These are phyloP conservation scores for Thunnus thynnus DNA, from an alignment of 2,113 vertebrate species.

Conservation along the genomic window DNA sequence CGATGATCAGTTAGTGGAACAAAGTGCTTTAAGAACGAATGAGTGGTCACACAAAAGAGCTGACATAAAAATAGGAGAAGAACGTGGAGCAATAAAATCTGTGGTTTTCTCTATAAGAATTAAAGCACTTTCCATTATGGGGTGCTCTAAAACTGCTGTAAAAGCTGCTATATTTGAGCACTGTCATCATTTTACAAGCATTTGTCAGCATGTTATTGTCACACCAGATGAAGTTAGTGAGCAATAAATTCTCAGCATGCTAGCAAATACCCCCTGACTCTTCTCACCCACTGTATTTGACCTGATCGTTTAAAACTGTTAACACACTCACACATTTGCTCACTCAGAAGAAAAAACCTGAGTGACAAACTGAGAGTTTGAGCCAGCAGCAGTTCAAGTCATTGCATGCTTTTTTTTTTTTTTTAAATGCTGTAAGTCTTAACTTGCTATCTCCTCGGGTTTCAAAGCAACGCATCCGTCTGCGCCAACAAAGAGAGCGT, in stretches of 20 bases:
- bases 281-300: conserved; percentile 53
- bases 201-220: conserved; percentile 66
- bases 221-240: conserved; percentile 57
- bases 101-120: conserved; percentile 58
- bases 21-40: conserved; percentile 32
- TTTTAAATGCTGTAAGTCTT: conserved; percentile 16
- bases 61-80: conserved; percentile 66
- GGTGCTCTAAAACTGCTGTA: conserved; percentile 55
- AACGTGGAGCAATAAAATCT: conserved; percentile 65
- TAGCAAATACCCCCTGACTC: conserved; percentile 65
- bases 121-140: conserved; percentile 73
- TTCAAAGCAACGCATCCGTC: conserved; percentile 53
- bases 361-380: conserved; percentile 5
- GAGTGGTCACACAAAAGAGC: conserved; percentile 61
- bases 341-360: conserved; percentile 41
- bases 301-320: conserved; percentile 21
- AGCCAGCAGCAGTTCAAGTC: conserved; percentile 53
- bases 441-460: conserved; percentile 57
- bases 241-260: conserved; percentile 53
- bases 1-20: conserved; percentile 62
- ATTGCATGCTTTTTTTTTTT: conserved; percentile 31
- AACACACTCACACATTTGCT: conserved; percentile 11
- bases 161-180: conserved; percentile 65
- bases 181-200: conserved; percentile 67
- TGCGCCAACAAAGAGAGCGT: conserved; percentile 39